Evolutionary conservation across 2,113 vertebrate species (phyloP).

Genomic region (Bombycilla garrulus): DNA sequence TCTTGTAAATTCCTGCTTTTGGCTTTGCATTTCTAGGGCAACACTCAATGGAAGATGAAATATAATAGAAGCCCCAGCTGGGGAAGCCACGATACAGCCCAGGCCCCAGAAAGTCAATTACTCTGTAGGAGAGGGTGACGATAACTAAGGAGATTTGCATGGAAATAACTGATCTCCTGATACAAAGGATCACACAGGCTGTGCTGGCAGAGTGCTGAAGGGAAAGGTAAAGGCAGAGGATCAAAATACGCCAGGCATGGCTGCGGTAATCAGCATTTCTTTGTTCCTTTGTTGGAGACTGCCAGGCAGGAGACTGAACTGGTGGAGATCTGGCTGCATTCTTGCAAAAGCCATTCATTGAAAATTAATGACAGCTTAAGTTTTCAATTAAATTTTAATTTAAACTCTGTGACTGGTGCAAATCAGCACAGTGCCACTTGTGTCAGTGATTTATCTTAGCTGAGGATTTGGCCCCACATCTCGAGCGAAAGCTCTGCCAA

Average conservation of each 20-base stretch:
- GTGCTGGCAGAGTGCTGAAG: background rate
- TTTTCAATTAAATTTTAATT: slow-evolving; percentile 58
- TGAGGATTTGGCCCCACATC: background rate
- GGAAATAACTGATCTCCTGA: background rate
- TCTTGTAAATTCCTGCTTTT: background rate
- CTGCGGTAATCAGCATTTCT: background rate
- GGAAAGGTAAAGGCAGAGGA: background rate
- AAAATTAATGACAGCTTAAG: slow-evolving; percentile 55
- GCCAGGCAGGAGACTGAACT: background rate
- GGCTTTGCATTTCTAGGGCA: background rate
- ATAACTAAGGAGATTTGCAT: background rate
- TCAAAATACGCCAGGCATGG: background rate
- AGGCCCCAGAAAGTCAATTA: background rate
- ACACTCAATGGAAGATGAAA: background rate
- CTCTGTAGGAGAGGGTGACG: background rate
- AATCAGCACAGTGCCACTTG: background rate
- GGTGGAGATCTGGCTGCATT: background rate
- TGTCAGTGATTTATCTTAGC: slow-evolving; percentile 37
- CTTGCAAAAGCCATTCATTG: background rate
- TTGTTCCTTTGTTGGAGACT: background rate
- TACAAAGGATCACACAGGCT: background rate
- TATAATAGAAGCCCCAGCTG: background rate
- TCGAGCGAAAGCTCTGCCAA: background rate
- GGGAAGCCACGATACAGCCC: background rate
- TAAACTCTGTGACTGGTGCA: slow-evolving; percentile 1